Conservation (phyloP, 1,140 invertebrate genomes). For the Megalonaias nervosa region DNA sequence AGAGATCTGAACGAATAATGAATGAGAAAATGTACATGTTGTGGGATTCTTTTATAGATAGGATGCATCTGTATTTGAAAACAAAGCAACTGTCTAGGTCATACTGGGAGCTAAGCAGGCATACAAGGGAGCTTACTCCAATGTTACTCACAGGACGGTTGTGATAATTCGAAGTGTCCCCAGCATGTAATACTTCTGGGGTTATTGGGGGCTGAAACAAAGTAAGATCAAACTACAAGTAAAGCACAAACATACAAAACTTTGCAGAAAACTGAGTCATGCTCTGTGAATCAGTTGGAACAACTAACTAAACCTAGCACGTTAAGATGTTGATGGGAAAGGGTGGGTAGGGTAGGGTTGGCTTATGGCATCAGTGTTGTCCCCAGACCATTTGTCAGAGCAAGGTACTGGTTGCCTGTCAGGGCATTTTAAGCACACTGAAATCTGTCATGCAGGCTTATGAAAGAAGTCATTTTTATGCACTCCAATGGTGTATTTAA, state of each 20-base stretch:
- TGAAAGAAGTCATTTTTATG: too few species aligned
- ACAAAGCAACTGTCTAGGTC: too few species aligned
- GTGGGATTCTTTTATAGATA: too few species aligned
- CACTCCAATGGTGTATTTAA: too few species aligned
- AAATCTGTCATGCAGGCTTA: too few species aligned
- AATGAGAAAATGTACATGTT: too few species aligned
- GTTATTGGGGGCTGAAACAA: constrained; percentile 87
- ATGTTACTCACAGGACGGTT: constrained; percentile 82
- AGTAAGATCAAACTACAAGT: background rate
- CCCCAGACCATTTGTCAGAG: background rate
- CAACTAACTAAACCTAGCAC: background rate
- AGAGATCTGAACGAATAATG: too few species aligned
- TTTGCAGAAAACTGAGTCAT: background rate
- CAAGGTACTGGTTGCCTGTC: background rate
- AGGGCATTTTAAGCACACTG: background rate
- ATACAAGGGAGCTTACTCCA: constrained; percentile 20
- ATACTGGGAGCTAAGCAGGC: too few species aligned
- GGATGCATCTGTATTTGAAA: too few species aligned
- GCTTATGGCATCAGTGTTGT: background rate
- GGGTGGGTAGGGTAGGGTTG: background rate
- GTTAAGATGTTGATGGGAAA: background rate
- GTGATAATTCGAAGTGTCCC: constrained; percentile 96
- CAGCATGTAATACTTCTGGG: constrained; percentile 89
- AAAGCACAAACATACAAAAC: background rate
- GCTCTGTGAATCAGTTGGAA: background rate